Evolutionary conservation across 2,888 invertebrate species (phyloP), one percentile per base, ranked within the genome.

Genomic region (Nemotelus nigrinus): DNA sequence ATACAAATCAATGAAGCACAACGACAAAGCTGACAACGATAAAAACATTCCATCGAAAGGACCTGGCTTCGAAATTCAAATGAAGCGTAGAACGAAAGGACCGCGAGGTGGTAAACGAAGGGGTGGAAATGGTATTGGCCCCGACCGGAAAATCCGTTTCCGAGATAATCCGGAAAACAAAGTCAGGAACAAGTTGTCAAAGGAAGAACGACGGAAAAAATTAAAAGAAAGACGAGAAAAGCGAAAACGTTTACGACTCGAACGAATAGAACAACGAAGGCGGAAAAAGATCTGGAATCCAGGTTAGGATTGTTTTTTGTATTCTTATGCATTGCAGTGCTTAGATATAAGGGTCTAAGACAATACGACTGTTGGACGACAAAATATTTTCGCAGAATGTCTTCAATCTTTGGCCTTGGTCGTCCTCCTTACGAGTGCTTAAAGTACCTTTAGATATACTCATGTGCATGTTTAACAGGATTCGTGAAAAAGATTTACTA

Each of bases 201-300:
- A 70, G n/a, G 77, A 78, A 45, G 78, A 79, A 41, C 74, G 65
- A 50, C 77, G 78, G 53, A 79, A 77, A 79, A 68, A 78, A 57
- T 64, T 78, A 60, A 77, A 79, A 64, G 78, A 67, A 72, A 79
- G 78, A 76, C 77, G 78, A 60, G 77, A 77, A 75, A 64, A 57
- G 53, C 74, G 77, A 70, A 55, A 77, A 63, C 78, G 68, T 70
- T 67, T 74, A 70, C 77, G 78, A 74, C 70, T 74, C 58, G 77
- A 78, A 70, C 74, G 77, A 50, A 76, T 76, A 57, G 76, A 76
- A 53, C 63, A 55, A 57, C 76, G 76, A 25, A 76, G 55, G 44
- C 76, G 76, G 53, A 76, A 76, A 63, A 74, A 74, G 25, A 6
- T 48, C 10, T 60, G 50, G 74, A 74, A 74, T 74, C 39, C 50